Evolutionary conservation across 2,113 vertebrate species (phyloP), one percentile per base, ranked within the genome.

Genomic region (Cinclus mexicanus): DNA sequence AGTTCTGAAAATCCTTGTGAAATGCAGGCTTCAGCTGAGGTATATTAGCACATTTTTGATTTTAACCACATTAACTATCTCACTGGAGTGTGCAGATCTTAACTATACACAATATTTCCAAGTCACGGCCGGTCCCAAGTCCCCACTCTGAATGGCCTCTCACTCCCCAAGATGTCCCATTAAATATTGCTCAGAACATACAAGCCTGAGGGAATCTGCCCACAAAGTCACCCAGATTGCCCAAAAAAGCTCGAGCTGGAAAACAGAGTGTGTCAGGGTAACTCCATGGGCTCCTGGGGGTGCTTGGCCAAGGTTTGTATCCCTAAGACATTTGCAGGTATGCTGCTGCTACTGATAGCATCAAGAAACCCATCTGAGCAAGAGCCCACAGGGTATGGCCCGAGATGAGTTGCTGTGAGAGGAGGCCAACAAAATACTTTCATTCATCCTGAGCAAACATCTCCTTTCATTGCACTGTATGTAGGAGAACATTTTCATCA

Each of bases 21-120:
- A 80, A 81, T 24, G 47, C 53, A 41, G 80, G 39, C 64, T 87
- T 86, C 68, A 77, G 76, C 68, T 56, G 83, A 83, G 64, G n/a
- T 78, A 53, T 92, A 95, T 93, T 93, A 94, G 31, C 86, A 94
- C 83, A 89, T 72, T 60, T 61, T 90, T 87, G 92, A 89, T 86
- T 94, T 92, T 71, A 92, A 94, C 90, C 90, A 84, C 65, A 95
- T 89, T 90, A 95, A 95, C 90, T 70, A 63, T 87, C 82, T 94
- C 81, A 85, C n/a, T 93, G 83, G 56, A 94, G 68, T 78, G 56
- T 88, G 76, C 64, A 93, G 44, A 88, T 93, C 88, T 83, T 94
- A 91, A 88, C 88, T 71, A 31, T 8, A 47, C 2, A 1, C 42
- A 80, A 8, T 19, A 59, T 78, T 81, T 93, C 76, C 80, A 90